Evolutionary conservation across 1,140 invertebrate genomes (phyloP), one percentile per base, ranked within the genome.

Genomic region (Capitella teleta): DNA sequence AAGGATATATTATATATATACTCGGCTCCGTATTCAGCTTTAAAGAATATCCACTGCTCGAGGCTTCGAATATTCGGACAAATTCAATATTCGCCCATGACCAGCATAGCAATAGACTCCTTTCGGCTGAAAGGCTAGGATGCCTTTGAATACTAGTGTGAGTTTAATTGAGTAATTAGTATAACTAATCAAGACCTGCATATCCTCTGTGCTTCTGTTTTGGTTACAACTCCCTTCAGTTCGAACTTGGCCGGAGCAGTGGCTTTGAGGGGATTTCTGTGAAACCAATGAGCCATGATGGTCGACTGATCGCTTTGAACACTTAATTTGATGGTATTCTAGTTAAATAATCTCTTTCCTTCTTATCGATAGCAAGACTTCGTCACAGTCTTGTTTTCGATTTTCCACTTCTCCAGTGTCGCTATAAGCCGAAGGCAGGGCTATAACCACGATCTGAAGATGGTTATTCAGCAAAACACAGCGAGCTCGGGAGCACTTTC

Each of bases 271-370:
- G 78, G 74, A 62, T 83, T 83, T 53, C 82, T 73, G 61, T 84
- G 82, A 72, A 84, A 84, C 82, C 82, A 84, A 55, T 82, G 79
- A 53, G 82, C 74, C 82, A 83, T 83, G 60, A 51, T 61, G 56
- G n/a, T 16, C 26, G 16, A 37, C 6, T 26, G 23, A 24, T 10
- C 18, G 16, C 18, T 45, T 45, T 45, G 28, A n/a, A n/a, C n/a
- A n/a, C n/a, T n/a, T n/a, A n/a, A n/a, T n/a, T n/a, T n/a, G n/a
- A n/a, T n/a, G n/a, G n/a, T n/a, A n/a, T n/a, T n/a, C n/a, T n/a
- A n/a, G n/a, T n/a, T n/a, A n/a, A n/a, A n/a, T n/a, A n/a, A n/a
- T n/a, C n/a, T n/a, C n/a, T n/a, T n/a, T n/a, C n/a, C n/a, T n/a
- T n/a, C n/a, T n/a, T n/a, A n/a, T n/a, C n/a, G n/a, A n/a, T n/a